Percentiles rank a stretch among this genome's conserved stretches.
Conservation (phyloP, 2,888 invertebrate genomes). For the Apodemia zela region DNA sequence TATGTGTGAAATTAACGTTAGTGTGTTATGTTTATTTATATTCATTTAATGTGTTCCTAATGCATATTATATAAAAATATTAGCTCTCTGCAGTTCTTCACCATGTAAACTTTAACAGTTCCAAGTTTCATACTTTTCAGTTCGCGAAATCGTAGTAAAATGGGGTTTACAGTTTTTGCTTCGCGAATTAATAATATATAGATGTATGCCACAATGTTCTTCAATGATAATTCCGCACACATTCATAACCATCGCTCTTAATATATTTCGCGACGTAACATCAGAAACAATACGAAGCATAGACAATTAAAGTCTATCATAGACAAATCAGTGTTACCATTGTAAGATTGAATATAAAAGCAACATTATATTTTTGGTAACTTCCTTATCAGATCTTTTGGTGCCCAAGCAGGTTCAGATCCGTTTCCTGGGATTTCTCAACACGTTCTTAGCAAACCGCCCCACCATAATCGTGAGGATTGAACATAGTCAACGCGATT, state of each 20-base stretch:
- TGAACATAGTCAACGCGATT: constrained; percentile 50
- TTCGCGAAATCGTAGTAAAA: too few relatives aligned
- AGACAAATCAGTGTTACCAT: background rate
- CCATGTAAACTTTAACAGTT: too few relatives aligned
- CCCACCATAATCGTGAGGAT: constrained; percentile 45
- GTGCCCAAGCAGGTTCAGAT: constrained; percentile 9
- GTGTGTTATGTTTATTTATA: too few relatives aligned
- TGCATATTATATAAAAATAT: too few relatives aligned
- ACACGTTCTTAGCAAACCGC: constrained; percentile 40
- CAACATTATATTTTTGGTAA: constrained; percentile 23
- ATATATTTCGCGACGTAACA: background rate
- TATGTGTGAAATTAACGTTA: too few relatives aligned
- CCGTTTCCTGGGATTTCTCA: constrained; percentile 67
- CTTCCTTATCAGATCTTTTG: constrained; percentile 6
- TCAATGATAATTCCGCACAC: background rate
- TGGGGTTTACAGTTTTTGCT: too few relatives aligned
- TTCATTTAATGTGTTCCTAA: too few relatives aligned
- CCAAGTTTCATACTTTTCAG: too few relatives aligned
- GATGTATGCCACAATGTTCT: too few relatives aligned
- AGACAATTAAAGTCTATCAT: background rate
- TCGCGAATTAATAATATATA: too few relatives aligned
- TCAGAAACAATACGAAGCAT: background rate
- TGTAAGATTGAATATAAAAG: background rate
- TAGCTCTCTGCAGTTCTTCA: too few relatives aligned
- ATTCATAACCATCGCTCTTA: background rate